These are phyloP conservation scores for Potamarius usumacintae DNA, from an alignment of 2,113 vertebrate genomes.

Conservation along the genomic window DNA sequence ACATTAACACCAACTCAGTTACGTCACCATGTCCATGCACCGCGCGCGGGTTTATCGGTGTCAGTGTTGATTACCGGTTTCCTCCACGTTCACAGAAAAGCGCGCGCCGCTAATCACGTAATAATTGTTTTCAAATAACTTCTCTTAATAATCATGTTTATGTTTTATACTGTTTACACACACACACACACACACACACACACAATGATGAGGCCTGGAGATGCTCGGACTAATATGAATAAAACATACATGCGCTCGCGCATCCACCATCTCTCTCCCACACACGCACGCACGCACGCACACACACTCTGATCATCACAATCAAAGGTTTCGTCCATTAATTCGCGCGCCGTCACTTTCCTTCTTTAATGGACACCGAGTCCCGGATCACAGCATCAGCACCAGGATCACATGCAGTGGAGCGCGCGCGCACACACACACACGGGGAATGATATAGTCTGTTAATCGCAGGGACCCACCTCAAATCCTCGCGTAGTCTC, in stretches of 20 bases:
- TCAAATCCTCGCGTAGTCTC: neutral
- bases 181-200: neutral
- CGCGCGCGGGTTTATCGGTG: neutral
- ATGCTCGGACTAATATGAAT: neutral
- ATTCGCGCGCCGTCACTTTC: neutral
- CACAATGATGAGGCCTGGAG: neutral
- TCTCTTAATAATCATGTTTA: neutral
- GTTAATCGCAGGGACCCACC: neutral
- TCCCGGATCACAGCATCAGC: neutral
- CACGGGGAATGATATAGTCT: neutral
- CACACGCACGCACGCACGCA: neutral
- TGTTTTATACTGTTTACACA: neutral
- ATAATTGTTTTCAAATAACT: neutral
- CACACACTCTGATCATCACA: neutral
- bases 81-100: neutral
- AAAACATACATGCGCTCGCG: neutral
- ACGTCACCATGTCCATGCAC: neutral
- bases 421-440: neutral
- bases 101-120: neutral
- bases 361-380: neutral
- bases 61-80: neutral
- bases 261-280: neutral
- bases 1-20: neutral
- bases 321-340: neutral
- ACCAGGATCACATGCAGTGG: neutral